phyloP scores from a whole-genome alignment of 2,797 vertebrate species.

The Cossypha heuglini region DNA sequence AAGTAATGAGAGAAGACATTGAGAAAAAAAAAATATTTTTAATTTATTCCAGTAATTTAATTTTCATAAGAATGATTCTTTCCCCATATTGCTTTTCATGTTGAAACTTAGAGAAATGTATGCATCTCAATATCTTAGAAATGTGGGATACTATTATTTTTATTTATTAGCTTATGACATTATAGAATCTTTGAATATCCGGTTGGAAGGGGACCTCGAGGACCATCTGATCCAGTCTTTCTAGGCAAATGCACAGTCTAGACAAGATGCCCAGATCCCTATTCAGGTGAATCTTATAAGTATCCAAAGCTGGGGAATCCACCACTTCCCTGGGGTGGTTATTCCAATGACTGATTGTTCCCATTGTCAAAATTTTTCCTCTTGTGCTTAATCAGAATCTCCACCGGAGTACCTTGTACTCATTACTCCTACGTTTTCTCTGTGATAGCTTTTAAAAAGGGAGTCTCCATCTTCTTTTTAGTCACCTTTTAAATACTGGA shows the following conservation, averaged over 20 bases:
- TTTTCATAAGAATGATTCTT: neutral
- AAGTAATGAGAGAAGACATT: neutral
- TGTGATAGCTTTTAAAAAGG: neutral
- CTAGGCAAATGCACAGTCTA: neutral
- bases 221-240: neutral
- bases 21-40: neutral
- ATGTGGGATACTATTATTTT: neutral
- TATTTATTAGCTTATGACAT: neutral
- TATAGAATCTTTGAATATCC: neutral
- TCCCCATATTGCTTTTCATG: neutral
- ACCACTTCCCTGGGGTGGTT: no score
- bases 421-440: neutral
- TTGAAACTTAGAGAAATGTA: neutral
- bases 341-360: no score
- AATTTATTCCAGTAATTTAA: neutral
- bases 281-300: neutral
- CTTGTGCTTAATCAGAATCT: neutral
- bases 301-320: no score
- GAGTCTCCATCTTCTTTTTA: neutral
- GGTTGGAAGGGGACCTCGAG: neutral
- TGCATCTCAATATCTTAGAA: neutral
- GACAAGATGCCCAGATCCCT: neutral
- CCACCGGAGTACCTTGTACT: rapidly evolving
- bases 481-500: neutral
- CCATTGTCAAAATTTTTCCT: neutral